Base-by-base conservation (phyloP, 2,113 vertebrate species). In the Prunella fulvescens region DNA sequence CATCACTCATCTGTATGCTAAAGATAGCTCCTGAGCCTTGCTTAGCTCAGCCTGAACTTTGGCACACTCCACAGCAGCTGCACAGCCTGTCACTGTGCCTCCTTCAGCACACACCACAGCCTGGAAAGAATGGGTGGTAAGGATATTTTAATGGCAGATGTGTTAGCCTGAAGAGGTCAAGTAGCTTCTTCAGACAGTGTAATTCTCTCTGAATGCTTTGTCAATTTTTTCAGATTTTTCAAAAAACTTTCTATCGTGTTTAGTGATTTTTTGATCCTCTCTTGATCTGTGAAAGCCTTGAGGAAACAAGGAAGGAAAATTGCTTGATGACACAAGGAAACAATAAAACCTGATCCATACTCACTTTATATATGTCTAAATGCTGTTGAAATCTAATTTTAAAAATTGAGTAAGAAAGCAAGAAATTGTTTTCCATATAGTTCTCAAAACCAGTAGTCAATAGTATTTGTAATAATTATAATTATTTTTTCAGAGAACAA, bases 1-100 rank as follows among this genome's bases (percentile, higher is more conserved):
- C 54, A 57, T 88, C 72, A 35, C 73, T 90, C 86, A 85, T 85
- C 78, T 91, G 86, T n/a, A 64, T 48, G 71, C 94, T 93, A 71
- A 77, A 94, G 67, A 90, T 14, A 92, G 65, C 65, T 65, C 37
- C 86, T 51, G 35, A 70, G 61, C 72, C 76, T 88, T 0, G 0
- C 56, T 93, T 35, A 95, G 42, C 87, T 83, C 88, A 70, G 62
- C 6, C 58, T 50, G 65, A 81, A 51, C 86, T 81, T 80, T 89
- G 79, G 83, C 87, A 92, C 62, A 60, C 10, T 10, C 61, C 58
- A 17, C 0, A 57, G 89, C 90, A 94, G 88, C 92, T 90, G 86
- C 79, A 40, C 35, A 53, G 50, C 69, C 14, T 44, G 56, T 29
- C 72, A 58, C 83, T 51, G 3, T 45, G 72, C 54, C 78, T 44